A percentile compares a stretch with the other conserved stretches of the same genome.
phyloP scores from a whole-genome alignment of 2,113 vertebrate species.

The Scomber japonicus region DNA sequence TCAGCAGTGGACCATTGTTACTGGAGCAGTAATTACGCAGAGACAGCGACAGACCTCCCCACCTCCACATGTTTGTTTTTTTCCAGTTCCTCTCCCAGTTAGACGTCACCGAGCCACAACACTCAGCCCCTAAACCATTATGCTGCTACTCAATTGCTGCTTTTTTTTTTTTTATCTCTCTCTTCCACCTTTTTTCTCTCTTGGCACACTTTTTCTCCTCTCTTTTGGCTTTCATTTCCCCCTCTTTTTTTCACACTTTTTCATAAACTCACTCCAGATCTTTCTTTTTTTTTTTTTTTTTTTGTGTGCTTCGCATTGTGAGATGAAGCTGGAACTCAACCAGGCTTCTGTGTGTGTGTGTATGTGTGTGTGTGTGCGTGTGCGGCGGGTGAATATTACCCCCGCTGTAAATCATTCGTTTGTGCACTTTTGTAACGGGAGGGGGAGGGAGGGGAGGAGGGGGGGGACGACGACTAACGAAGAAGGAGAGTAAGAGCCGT shows the following conservation, averaged over 20 bases:
- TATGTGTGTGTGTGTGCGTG: background rate
- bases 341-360: background rate
- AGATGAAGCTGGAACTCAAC: background rate
- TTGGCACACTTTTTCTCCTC: background rate
- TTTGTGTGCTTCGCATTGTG: background rate
- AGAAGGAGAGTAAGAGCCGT: conserved; percentile 5
- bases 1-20: conserved; percentile 30
- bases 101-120: background rate
- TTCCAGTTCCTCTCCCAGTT: conserved; percentile 24
- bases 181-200: conserved; percentile 4
- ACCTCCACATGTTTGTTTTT: background rate
- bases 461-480: background rate
- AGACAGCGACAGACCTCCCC: conserved; percentile 27
- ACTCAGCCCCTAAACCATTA: background rate
- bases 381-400: conserved; percentile 12
- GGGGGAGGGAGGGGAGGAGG: no score
- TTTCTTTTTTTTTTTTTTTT: conserved; percentile 5
- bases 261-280: conserved; percentile 12
- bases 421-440: conserved; percentile 60
- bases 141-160: conserved; percentile 72
- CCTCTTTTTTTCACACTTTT: background rate
- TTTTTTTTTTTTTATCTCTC: conserved; percentile 33
- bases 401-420: conserved; percentile 57
- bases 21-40: conserved; percentile 18
- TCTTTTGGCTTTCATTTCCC: background rate